A percentile compares a stretch with the other conserved stretches of the same genome.
These are phyloP conservation scores for Opisthocomus hoazin DNA, from an alignment of 2,113 vertebrate species.

Conservation along the genomic window DNA sequence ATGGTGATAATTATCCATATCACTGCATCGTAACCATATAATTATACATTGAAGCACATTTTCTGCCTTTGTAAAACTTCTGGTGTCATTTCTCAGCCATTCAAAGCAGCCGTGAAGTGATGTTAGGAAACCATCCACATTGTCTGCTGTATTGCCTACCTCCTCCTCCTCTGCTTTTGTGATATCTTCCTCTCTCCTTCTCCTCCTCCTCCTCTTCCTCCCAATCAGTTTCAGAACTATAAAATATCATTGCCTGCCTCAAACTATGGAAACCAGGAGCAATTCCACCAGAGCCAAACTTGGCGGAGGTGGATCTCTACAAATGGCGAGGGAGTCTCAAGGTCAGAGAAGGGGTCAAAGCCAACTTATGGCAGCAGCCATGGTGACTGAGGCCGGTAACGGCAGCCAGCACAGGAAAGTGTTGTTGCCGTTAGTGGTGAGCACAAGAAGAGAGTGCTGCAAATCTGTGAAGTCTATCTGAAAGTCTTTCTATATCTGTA, in stretches of 20 bases:
- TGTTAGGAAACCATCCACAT: background rate
- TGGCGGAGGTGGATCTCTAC: background rate
- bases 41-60: slow-evolving; percentile 3
- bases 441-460: background rate
- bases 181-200: background rate
- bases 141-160: background rate
- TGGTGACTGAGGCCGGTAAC: background rate
- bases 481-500: background rate
- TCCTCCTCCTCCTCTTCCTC: background rate
- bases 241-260: background rate
- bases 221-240: background rate
- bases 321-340: background rate
- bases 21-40: slow-evolving; percentile 25
- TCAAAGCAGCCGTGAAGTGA: background rate
- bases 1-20: slow-evolving; percentile 27
- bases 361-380: background rate
- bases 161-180: background rate
- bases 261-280: background rate
- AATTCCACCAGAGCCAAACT: background rate
- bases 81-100: slow-evolving; percentile 8
- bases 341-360: background rate
- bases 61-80: background rate
- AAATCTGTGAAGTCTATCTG: background rate
- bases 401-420: background rate
- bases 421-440: background rate